phyloP scores from a whole-genome alignment of 1,140 invertebrate species.

The Planococcus citri region DNA sequence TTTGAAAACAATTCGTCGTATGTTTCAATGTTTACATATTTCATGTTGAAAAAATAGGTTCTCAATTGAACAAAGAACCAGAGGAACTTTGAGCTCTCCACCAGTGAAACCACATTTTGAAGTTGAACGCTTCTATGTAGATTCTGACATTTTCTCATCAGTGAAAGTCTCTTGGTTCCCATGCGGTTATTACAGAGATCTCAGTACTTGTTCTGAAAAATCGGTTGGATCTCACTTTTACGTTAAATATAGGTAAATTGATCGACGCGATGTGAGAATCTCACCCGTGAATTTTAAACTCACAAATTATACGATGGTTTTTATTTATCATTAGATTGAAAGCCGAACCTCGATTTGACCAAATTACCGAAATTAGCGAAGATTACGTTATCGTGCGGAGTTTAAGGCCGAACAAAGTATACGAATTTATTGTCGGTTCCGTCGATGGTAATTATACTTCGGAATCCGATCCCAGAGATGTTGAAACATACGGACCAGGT shows the following conservation, averaged over 20 bases:
- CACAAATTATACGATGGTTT: background rate
- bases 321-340: constrained; percentile 37
- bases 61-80: constrained; percentile 67
- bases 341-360: constrained; percentile 51
- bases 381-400: constrained; percentile 63
- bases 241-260: constrained; percentile 58
- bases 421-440: constrained; percentile 81
- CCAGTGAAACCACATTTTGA: constrained; percentile 64
- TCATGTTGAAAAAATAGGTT: constrained; percentile 38
- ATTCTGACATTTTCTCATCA: constrained; percentile 54
- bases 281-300: background rate
- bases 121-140: constrained; percentile 45
- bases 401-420: constrained; percentile 67
- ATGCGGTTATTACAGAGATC: constrained; percentile 31
- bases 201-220: background rate
- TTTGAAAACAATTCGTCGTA: background rate
- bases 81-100: constrained; percentile 39
- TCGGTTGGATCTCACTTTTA: constrained; percentile 64
- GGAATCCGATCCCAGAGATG: constrained; percentile 56
- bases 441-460: constrained; percentile 72
- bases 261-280: background rate
- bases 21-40: background rate
- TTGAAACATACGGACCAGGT: constrained; percentile 59
- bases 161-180: constrained; percentile 72
- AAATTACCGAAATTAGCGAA: constrained; percentile 53